Evolutionary conservation across 2,113 vertebrate species (phyloP), one percentile per base, ranked within the genome.

Genomic region (Plectropomus leopardus): DNA sequence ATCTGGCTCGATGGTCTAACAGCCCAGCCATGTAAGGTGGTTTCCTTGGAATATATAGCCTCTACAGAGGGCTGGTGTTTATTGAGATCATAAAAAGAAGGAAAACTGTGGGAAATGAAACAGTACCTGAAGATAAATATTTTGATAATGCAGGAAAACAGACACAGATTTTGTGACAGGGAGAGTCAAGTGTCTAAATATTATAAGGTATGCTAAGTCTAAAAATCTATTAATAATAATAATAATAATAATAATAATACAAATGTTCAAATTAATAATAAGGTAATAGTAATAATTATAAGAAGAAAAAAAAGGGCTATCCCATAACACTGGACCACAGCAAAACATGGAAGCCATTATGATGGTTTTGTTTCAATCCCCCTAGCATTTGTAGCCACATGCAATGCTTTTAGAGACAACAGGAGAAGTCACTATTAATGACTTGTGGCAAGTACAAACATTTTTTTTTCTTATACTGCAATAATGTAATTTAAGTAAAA

Each of bases 281-380:
- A n/a, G n/a, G n/a, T n/a, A n/a, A n/a, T n/a, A n/a, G n/a, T n/a
- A n/a, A n/a, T n/a, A n/a, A n/a, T n/a, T n/a, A n/a, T n/a, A n/a
- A n/a, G n/a, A n/a, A n/a, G n/a, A n/a, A n/a, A n/a, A n/a, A n/a
- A n/a, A 10, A 40, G 7, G 36, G 36, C 36, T 10, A n/a, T 40
- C 11, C 36, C 36, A 40, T 40, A 40, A 40, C 8, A 10, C 3
- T 40, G 36, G 13, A 57, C n/a, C 44, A 13, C 11, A 16, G 23
- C 76, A 7, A 32, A 30, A 59, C 45, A 42, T 58, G 40, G 28
- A 21, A 51, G 9, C 40, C 53, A 48, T 28, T 40, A 23, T 8
- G 24, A 28, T 44, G 50, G 24, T 50, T 63, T 50, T 15, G 54
- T 55, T 74, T 45, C 45, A 65, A 75, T 64, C 21, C 44, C 21